phyloP scores from a whole-genome alignment of 2,797 vertebrate genomes.

The Loris lydekkerianus region DNA sequence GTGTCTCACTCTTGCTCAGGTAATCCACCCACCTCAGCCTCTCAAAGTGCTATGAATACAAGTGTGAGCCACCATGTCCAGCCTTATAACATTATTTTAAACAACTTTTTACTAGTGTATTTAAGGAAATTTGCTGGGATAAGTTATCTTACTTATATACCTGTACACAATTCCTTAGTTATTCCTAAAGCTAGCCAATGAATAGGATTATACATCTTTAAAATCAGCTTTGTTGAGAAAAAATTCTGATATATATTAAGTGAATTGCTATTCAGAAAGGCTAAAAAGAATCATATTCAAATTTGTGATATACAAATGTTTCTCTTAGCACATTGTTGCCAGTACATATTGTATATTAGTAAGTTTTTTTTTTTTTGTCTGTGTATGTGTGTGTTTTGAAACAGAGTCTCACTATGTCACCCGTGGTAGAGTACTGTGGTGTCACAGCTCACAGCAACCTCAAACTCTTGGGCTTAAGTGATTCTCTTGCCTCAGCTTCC shows the following conservation, averaged over 20 bases:
- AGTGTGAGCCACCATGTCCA: too few species aligned
- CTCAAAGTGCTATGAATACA: too few species aligned
- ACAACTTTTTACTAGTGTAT: conserved; percentile 22
- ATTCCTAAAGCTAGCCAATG: conserved; percentile 23
- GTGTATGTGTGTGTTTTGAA: too few species aligned
- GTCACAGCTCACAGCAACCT: too few species aligned
- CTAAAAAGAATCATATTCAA: background rate
- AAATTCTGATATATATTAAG: background rate
- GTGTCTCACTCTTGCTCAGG: too few species aligned
- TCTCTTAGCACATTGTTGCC: background rate
- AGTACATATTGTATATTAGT: background rate
- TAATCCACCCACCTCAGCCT: too few species aligned
- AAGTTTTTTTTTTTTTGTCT: background rate
- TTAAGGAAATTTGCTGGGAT: background rate
- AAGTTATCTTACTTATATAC: background rate
- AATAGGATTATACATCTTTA: conserved; percentile 39
- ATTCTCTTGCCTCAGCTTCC: too few species aligned
- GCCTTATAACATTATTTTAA: background rate
- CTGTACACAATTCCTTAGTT: background rate
- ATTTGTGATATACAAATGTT: background rate
- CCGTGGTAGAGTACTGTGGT: too few species aligned
- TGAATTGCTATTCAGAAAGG: conserved; percentile 61
- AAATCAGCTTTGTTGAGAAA: conserved; percentile 42
- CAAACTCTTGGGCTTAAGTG: too few species aligned
- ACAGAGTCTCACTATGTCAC: too few species aligned